These are phyloP conservation scores for Sturnira hondurensis DNA, from an alignment of 2,113 vertebrate species.

Conservation along the genomic window DNA sequence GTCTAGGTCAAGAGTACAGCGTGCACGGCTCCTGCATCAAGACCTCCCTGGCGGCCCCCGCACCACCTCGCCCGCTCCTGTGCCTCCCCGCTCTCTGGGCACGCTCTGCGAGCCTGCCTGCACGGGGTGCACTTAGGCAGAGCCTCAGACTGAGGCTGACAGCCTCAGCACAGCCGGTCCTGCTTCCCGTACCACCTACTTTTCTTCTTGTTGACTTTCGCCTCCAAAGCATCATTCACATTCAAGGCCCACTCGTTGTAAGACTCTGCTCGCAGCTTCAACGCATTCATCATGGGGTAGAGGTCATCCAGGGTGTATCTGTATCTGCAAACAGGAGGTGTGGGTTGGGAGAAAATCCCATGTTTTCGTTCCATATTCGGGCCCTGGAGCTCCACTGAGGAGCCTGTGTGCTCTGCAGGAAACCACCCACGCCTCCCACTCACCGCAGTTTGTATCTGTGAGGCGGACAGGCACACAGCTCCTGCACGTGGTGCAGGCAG, in stretches of 20 bases:
- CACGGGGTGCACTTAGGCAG: no score
- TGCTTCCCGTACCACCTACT: conserved; percentile 76
- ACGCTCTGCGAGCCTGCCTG: no score
- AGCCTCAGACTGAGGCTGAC: not conserved
- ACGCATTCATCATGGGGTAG: conserved; percentile 91
- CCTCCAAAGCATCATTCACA: conserved; percentile 90
- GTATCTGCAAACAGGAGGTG: conserved; percentile 80
- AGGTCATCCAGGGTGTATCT: conserved; percentile 94
- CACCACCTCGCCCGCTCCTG: no score
- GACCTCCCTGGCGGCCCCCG: no score
- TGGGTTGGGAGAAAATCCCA: not conserved
- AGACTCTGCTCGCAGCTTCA: conserved; percentile 88
- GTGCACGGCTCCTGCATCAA: not conserved
- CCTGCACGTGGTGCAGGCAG: conserved; percentile 89
- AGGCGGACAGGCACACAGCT: conserved; percentile 90
- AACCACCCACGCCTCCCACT: conserved; percentile 51
- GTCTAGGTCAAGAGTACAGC: not conserved
- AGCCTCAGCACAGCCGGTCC: not conserved
- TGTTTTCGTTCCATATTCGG: no score
- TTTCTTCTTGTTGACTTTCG: conserved; percentile 92
- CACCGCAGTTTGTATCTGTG: conserved; percentile 92
- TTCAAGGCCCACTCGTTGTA: conserved; percentile 93
- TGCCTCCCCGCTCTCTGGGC: no score
- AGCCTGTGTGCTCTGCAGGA: no score
- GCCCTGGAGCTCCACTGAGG: no score